A percentile compares a stretch with the other conserved stretches of the same genome.
These are phyloP conservation scores for Sialis lutaria DNA, from an alignment of 2,888 invertebrate genomes.

Conservation along the genomic window DNA sequence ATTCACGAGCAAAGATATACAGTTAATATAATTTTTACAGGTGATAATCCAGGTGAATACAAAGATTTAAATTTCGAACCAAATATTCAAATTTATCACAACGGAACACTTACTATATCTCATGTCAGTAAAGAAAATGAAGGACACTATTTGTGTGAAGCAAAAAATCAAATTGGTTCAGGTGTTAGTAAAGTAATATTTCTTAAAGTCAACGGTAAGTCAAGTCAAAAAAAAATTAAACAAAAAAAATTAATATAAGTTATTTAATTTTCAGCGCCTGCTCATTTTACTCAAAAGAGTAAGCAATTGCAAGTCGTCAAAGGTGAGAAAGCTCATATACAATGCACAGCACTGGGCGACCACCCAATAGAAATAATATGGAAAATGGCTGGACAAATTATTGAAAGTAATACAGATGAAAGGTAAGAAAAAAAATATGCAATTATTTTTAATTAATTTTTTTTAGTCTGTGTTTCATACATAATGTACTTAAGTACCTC, in stretches of 20 bases:
- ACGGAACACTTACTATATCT: slow-evolving; percentile 70
- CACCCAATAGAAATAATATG: slow-evolving; percentile 72
- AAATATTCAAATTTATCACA: slow-evolving; percentile 57
- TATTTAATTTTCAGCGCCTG: slow-evolving; percentile 44
- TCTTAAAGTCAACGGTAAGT: slow-evolving; percentile 74
- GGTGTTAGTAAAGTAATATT: slow-evolving; percentile 85
- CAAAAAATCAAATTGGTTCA: slow-evolving; percentile 80
- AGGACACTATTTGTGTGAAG: slow-evolving; percentile 83
- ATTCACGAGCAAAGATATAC: slow-evolving; percentile 11
- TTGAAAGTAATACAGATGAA: slow-evolving; percentile 53
- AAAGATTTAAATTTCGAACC: slow-evolving; percentile 69
- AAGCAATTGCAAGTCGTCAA: slow-evolving; percentile 69
- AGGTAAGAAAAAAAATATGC: slow-evolving; percentile 24
- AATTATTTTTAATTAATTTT: no score
- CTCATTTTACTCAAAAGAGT: slow-evolving; percentile 66
- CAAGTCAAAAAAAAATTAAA: background rate
- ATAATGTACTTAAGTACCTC: no score
- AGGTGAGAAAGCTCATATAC: slow-evolving; percentile 66
- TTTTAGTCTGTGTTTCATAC: no score
- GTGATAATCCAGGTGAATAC: slow-evolving; percentile 55
- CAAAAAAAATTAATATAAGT: background rate
- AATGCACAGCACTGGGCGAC: slow-evolving; percentile 78
- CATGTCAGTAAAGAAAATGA: slow-evolving; percentile 74
- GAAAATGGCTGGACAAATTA: slow-evolving; percentile 59
- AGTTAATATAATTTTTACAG: slow-evolving; percentile 18